A percentile compares a stretch with the other conserved stretches of the same genome.
Conservation (phyloP, 2,888 invertebrate species). For the Lissonota sp. region DNA sequence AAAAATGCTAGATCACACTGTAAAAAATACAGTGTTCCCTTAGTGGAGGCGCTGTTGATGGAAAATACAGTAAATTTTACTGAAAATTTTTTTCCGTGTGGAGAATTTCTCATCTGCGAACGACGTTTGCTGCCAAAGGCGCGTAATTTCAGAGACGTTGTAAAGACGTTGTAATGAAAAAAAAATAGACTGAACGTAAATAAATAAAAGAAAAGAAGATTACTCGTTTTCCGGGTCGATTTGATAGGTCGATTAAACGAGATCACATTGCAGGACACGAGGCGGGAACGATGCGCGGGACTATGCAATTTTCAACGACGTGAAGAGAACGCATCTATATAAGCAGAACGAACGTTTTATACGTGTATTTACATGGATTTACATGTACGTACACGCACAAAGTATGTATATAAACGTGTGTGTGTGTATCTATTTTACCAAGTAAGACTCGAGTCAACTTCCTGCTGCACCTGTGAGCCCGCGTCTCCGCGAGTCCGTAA, state of each 20-base stretch:
- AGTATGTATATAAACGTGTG: not conserved
- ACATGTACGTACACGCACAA: not conserved
- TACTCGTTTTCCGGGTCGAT: conserved; percentile 40
- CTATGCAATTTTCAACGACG: conserved; percentile 54
- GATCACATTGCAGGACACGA: conserved; percentile 45
- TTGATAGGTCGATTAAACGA: conserved; percentile 50
- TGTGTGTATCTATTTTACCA: conserved; percentile 7
- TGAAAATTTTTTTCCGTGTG: not conserved
- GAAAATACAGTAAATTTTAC: no score
- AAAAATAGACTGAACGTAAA: not conserved
- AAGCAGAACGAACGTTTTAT: conserved; percentile 25
- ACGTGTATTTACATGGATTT: not conserved
- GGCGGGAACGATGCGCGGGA: not conserved
- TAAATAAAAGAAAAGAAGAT: conserved; percentile 16
- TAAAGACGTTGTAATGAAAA: not conserved
- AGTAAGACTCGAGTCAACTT: conserved; percentile 70
- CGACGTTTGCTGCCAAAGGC: conserved; percentile 4
- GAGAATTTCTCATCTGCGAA: not conserved
- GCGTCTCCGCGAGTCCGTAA: conserved; percentile 69
- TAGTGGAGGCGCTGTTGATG: no score
- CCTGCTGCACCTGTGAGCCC: conserved; percentile 79
- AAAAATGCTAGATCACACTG: no score
- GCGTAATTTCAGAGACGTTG: conserved; percentile 45
- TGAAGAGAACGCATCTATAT: not conserved
- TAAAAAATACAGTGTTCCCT: no score